Conservation (phyloP, 2,888 invertebrate species). For the Beris morrisii region DNA sequence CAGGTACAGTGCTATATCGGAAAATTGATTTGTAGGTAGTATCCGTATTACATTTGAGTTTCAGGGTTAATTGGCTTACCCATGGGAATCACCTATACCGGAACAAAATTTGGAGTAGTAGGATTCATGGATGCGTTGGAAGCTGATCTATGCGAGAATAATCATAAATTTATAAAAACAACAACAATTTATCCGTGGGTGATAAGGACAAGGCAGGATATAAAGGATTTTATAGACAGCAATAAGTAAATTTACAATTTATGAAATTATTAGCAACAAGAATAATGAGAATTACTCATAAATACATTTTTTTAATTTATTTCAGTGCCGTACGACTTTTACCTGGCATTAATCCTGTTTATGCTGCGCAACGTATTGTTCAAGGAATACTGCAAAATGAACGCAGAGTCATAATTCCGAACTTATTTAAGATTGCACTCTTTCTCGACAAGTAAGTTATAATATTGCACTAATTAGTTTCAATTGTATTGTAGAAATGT, state of each 20-base stretch:
- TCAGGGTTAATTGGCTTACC: conserved; percentile 51
- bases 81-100: conserved; percentile 54
- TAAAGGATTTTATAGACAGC: neutral
- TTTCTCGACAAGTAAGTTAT: too few species aligned
- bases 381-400: conserved; percentile 38
- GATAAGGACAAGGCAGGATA: conserved; percentile 35
- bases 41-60: conserved; percentile 18
- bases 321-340: neutral
- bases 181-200: conserved; percentile 45
- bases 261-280: neutral
- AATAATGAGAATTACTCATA: too few species aligned
- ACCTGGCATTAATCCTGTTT: neutral
- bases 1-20: conserved; percentile 44
- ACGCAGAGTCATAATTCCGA: conserved; percentile 38
- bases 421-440: neutral
- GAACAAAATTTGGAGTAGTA: conserved; percentile 57
- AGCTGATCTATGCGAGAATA: conserved; percentile 41
- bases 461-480: too few species aligned
- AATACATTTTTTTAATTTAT: too few species aligned
- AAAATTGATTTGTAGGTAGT: neutral
- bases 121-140: conserved; percentile 53
- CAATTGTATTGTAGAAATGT: too few species aligned
- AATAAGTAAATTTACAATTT: neutral
- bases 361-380: conserved; percentile 22
- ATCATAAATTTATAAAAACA: conserved; percentile 40